Evolutionary conservation across 2,888 invertebrate species (phyloP), one percentile per base, ranked within the genome.

Genomic region (Acleris literana): DNA sequence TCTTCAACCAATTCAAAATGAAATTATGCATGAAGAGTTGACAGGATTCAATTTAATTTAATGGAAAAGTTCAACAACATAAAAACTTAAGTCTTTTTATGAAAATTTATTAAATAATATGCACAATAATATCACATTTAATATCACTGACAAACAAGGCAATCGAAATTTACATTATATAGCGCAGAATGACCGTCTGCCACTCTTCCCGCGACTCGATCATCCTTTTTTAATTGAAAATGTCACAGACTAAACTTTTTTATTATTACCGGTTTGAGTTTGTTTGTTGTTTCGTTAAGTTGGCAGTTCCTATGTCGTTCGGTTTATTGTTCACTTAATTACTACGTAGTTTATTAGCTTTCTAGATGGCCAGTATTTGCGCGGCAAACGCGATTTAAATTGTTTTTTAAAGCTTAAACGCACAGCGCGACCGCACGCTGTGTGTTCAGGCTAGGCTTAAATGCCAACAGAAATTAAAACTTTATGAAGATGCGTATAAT

Each of bases 201-300:
- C 64, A 70, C 70, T 73, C 57, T 72, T 68, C 73, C 39, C 17
- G 33, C 39, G 53, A 39, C 16, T 53, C 56, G 77, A 80, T 81
- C 80, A 83, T 87, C 80, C 79, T 87, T 87, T 87, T 88, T 83
- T 78, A 78, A 85, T 82, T 82, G 79, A 78, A 89, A 91, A 91
- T 91, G 90, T 90, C 90, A 91, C 84, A 81, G 76, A 76, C 78
- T 76, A 75, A 74, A 80, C 80, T 77, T 78, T 80, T 84, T 82
- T 84, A 82, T 85, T 81, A 82, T 81, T 85, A 90, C 87, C 86
- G 82, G 86, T 85, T 84, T 74, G 68, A 72, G 70, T 78, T 77
- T 85, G 82, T 85, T 85, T 82, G 79, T 80, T 70, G 83, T 55
- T 57, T 46, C 46, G 51, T 65, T 51, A 56, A 49, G 55, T 63